These are phyloP conservation scores for Acanthosepion esculentum DNA, from an alignment of 2,888 invertebrate genomes.

Conservation along the genomic window DNA sequence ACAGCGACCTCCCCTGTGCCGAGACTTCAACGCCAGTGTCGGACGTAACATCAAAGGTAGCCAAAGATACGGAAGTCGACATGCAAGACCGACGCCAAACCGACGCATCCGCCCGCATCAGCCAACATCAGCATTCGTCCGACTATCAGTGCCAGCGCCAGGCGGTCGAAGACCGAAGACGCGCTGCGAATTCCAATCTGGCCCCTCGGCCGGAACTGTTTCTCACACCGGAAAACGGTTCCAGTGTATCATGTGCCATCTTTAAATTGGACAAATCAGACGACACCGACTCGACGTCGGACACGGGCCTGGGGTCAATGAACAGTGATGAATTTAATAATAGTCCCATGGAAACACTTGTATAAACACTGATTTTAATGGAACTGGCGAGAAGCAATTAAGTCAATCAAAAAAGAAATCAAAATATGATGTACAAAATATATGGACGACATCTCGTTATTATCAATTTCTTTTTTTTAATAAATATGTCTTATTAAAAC, in stretches of 20 bases:
- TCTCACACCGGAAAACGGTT: neutral
- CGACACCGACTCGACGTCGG: slow-evolving; percentile 77
- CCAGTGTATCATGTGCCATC: neutral
- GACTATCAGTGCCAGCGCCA: neutral
- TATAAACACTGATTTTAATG: slow-evolving; percentile 51
- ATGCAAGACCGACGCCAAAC: neutral
- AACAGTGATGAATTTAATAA: slow-evolving; percentile 73
- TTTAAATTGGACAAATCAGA: slow-evolving; percentile 56
- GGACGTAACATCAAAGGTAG: neutral
- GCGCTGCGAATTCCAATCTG: neutral
- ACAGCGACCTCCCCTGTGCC: neutral
- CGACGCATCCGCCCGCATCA: neutral
- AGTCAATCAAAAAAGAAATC: too few species aligned
- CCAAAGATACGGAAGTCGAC: neutral
- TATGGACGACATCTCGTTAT: too few species aligned
- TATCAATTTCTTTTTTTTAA: too few species aligned
- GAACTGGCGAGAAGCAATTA: too few species aligned
- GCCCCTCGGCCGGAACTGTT: neutral
- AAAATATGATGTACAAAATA: too few species aligned
- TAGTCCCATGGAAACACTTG: slow-evolving; percentile 65
- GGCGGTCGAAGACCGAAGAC: neutral
- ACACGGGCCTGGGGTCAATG: slow-evolving; percentile 77
- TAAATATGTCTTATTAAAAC: too few species aligned
- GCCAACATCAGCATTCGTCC: neutral
- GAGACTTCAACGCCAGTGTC: neutral